Evolutionary conservation across 2,888 invertebrate genomes (phyloP).

Genomic region (Dryobota labecula): DNA sequence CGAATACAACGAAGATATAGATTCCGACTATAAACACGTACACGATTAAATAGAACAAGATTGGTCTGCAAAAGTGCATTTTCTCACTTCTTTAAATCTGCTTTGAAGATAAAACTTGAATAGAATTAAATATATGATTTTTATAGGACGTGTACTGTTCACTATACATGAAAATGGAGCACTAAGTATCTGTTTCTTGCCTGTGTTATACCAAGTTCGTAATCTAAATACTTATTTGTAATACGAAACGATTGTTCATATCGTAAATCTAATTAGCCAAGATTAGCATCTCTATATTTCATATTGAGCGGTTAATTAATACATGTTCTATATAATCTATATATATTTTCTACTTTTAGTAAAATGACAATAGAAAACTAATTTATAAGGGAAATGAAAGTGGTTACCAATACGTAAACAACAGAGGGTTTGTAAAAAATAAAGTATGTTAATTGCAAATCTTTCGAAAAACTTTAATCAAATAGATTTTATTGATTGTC

Average conservation of each 20-base stretch:
- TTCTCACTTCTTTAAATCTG: slow-evolving; percentile 37
- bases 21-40: slow-evolving; percentile 34
- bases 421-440: slow-evolving; percentile 3
- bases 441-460: slow-evolving; percentile 12
- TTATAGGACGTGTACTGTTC: neutral
- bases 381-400: slow-evolving; percentile 19
- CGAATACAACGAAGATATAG: slow-evolving; percentile 16
- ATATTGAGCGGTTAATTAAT: slow-evolving; percentile 7
- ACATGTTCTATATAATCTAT: neutral
- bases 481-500: slow-evolving; percentile 1
- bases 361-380: slow-evolving; percentile 10
- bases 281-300: slow-evolving; percentile 39
- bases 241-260: slow-evolving; percentile 30
- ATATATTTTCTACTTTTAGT: slow-evolving; percentile 14
- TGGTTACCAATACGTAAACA: neutral
- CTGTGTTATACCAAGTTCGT: slow-evolving; percentile 14
- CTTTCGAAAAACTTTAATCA: slow-evolving; percentile 2
- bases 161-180: neutral
- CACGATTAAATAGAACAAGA: slow-evolving; percentile 32
- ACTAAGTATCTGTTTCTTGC: slow-evolving; percentile 1
- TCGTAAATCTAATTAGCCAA: slow-evolving; percentile 44
- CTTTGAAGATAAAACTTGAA: slow-evolving; percentile 15
- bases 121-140: slow-evolving; percentile 9
- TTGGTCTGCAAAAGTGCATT: slow-evolving; percentile 31
- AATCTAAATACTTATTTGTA: slow-evolving; percentile 46